Evolutionary conservation across 2,797 vertebrate genomes (phyloP), one percentile per base, ranked within the genome.

Genomic region (Telmatherina bonti): DNA sequence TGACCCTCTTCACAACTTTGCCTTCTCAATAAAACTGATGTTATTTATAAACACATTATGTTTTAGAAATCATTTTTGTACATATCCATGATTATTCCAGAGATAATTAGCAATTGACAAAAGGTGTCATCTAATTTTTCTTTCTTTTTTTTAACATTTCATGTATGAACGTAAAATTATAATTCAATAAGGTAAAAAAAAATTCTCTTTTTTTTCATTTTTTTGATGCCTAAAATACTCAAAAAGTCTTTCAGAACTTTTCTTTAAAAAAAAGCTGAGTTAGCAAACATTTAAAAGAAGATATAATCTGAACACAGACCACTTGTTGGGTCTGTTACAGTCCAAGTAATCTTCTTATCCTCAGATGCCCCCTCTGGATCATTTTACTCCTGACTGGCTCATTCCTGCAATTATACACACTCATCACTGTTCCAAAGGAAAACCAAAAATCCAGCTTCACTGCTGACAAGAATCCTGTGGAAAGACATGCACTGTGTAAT

Each of bases 331-430:
- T 61, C 56, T 65, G 35, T 74, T 72, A 43, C 60, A 64, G 47
- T 61, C 76, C 27, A 67, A 81, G 18, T 57, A 65, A 67, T 64
- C 43, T 66, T 51, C 55, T 79, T 74, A 58, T 80, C 74, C 62
- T 36, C 49, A 66, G 41, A 74, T 79, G 56, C 45, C 59, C 62
- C 57, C 57, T 12, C 12, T 38, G 56, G 60, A 74, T 72, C 2
- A 67, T 65, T 68, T 67, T 45, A 56, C 66, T 71, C 10, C 58
- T 41, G 59, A 29, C 15, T 71, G 20, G 51, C 57, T 53, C 26
- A 67, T 52, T 70, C 36, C 71, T 79, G 43, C 78, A 70, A 74
- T 78, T 66, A 74, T 31, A 45, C 55, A 78, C 30, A 60, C 20
- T 56, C 45, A 67, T 60, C 18, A 57, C 60, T 61, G 57, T 24